Evolutionary conservation across 2,888 invertebrate species (phyloP), one percentile per base, ranked within the genome.

Genomic region (Caenorhabditis panamensis): DNA sequence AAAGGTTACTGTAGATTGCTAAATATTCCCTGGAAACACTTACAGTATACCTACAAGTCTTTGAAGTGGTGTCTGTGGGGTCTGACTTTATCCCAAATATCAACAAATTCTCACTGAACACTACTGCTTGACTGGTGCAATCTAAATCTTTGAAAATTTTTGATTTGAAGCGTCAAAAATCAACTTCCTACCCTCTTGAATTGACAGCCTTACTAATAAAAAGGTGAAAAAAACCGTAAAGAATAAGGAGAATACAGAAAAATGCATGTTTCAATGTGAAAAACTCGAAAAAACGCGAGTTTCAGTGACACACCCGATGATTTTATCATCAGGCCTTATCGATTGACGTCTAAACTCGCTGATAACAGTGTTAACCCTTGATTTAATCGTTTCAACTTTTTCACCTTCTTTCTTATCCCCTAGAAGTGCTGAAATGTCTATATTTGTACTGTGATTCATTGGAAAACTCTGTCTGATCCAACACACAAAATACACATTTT

Each of bases 71-170:
- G 37, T 66, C 73, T n/a, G 1, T 66, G 16, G 37, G 16, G 31
- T 73, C 49, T 0, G 63, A 63, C 0, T 0, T 18, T 1, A 73
- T 66, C 0, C 3, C 6, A 22, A 59, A 73, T 1, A 8, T 0
- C 1, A 36, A 59, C 16, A 9, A 26, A 24, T 51, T 53, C n/a
- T 13, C 4, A 20, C n/a, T 36, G 16, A 75, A 67, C 9, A 28
- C n/a, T 2, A 75, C 75, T 4, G 49, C n/a, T 67, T 75, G 66
- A 31, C n/a, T 75, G 0, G 66, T 37, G 44, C 75, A 75, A 18
- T 75, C 75, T 75, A 51, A 44, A 66, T 13, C 13, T 41, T 13
- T 11, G 13, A 41, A 41, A 13, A 9, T 6, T 31, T 41, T 13
- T 11, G 13, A 41, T 11, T 41, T 41, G 9, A 6, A 41, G 13